Base-by-base conservation (phyloP, 1,140 invertebrate species). In the Mya arenaria region DNA sequence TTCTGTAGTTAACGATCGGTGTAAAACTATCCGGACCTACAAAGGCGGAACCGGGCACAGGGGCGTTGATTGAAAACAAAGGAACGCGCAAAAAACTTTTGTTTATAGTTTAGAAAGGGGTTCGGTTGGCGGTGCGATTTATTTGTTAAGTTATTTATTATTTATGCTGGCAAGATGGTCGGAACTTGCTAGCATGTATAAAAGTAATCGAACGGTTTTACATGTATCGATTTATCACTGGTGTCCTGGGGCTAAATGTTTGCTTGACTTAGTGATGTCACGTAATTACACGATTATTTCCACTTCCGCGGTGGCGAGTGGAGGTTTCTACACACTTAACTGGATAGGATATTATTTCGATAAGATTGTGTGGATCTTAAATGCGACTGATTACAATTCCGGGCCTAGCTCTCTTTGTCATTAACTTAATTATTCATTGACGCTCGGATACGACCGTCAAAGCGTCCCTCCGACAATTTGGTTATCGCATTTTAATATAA, bases 281-380 rank as follows among this genome's bases (percentile, higher is more conserved):
- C 44, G 74, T 65, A 52, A 66, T 65, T 52, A 65, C 36, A 66
- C 44, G 73, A 77, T 52, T 77, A 77, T 48, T 32, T 63, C 62
- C 74, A 77, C 74, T 77, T 77, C 74, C 74, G 74, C 44, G 74
- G n/a, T n/a, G n/a, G n/a, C n/a, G n/a, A n/a, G n/a, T n/a, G n/a
- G n/a, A n/a, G n/a, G n/a, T n/a, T 32, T 63, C 41, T 77, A 52
- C 58, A 41, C 60, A 55, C 17, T 37, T 65, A 66, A 28, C 30
- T 2, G n/a, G 23, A 8, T 48, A 77, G 23, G 32, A 55, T 65
- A 48, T 36, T 55, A 28, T 23, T 19, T 30, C 32, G 23, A n/a
- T 28, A 58, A 75, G n/a, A n/a, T 23, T 23, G 25, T 10, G 28
- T 8, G 13, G 10, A 4, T 56, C 69, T 73, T 17, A 19, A 56